A percentile compares a stretch with the other conserved stretches of the same genome.
phyloP scores from a whole-genome alignment of 64 coral and sea anemone species.

The Dendronephthya gigantea region DNA sequence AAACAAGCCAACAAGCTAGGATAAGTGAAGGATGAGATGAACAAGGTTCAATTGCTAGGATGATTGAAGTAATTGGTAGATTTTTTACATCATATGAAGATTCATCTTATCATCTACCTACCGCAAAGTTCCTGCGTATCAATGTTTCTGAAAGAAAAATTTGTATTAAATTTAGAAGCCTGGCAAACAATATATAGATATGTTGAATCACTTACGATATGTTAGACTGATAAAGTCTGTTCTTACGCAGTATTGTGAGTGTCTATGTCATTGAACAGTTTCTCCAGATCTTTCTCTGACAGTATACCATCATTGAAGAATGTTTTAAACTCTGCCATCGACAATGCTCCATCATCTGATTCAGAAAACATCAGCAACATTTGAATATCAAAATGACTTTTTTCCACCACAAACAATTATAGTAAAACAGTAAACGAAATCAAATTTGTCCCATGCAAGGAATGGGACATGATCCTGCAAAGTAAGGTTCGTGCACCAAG shows the following conservation, averaged over 20 bases:
- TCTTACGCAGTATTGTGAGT: constrained; percentile 56
- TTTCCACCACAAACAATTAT: too few relatives aligned
- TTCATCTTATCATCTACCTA: too few relatives aligned
- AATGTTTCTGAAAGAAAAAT: background rate
- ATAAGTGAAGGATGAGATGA: background rate
- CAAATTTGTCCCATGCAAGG: too few relatives aligned
- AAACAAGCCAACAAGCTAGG: too few relatives aligned
- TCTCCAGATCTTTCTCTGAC: constrained; percentile 44
- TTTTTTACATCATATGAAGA: too few relatives aligned
- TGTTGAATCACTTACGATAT: background rate
- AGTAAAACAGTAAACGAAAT: too few relatives aligned
- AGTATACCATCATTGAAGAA: constrained; percentile 70
- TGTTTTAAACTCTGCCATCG: constrained; percentile 42
- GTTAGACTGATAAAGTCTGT: background rate
- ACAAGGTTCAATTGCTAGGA: background rate
- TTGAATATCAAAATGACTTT: too few relatives aligned
- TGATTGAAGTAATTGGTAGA: background rate
- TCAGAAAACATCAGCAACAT: too few relatives aligned
- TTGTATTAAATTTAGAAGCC: background rate
- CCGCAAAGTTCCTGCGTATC: constrained; percentile 11
- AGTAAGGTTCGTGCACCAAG: too few relatives aligned
- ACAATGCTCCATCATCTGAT: constrained; percentile 54
- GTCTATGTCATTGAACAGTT: constrained; percentile 56
- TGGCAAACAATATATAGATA: background rate
- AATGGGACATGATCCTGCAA: too few relatives aligned